These are phyloP conservation scores for Corythornis vintsioides DNA, from an alignment of 2,113 vertebrate species.

Conservation along the genomic window DNA sequence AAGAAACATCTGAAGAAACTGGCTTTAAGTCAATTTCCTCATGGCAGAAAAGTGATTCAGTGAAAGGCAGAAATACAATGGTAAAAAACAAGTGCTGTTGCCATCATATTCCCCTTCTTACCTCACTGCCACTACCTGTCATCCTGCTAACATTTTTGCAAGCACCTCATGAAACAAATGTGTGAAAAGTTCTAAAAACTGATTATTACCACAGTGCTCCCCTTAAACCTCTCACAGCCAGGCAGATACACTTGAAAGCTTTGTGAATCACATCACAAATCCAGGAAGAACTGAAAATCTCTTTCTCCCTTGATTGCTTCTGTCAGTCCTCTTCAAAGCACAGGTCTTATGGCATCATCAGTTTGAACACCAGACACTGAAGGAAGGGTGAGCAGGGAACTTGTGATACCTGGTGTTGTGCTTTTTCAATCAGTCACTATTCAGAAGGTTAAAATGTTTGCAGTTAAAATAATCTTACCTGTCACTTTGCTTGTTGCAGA, in stretches of 20 bases:
- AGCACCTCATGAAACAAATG: neutral
- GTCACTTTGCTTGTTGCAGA: conserved; percentile 99
- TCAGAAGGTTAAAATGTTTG: neutral
- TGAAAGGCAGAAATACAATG: neutral
- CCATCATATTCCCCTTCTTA: neutral
- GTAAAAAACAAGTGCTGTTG: neutral
- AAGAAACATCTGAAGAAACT: neutral
- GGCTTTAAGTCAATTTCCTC: neutral
- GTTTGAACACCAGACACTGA: neutral
- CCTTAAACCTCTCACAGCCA: neutral
- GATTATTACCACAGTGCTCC: neutral
- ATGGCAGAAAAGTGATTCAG: neutral
- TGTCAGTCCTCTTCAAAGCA: neutral
- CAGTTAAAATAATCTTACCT: conserved; percentile 76
- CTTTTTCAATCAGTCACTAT: neutral
- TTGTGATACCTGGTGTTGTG: neutral
- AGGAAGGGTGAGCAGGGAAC: neutral
- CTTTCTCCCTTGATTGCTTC: neutral
- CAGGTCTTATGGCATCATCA: neutral
- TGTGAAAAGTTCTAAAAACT: neutral
- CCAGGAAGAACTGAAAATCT: neutral
- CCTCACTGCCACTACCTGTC: neutral
- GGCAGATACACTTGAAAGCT: neutral
- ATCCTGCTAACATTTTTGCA: neutral
- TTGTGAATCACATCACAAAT: neutral